These are phyloP conservation scores for Gymnopithys bicolor DNA, from an alignment of 2,797 vertebrate genomes.

Conservation along the genomic window DNA sequence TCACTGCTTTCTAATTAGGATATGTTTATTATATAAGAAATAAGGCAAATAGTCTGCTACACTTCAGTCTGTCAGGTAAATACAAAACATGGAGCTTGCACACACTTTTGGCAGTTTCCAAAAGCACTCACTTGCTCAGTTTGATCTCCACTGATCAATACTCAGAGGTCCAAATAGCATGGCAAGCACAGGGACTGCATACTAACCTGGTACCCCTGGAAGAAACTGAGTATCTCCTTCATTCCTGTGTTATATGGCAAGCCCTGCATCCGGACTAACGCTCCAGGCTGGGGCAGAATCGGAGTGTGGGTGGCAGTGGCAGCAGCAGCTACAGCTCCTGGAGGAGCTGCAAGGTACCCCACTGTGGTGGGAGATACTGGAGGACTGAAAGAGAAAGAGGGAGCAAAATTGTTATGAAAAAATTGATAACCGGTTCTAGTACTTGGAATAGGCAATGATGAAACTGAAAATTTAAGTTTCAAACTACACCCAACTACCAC, in stretches of 20 bases:
- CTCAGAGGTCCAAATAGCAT: fast-evolving
- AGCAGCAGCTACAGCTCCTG: slow-evolving; percentile 86
- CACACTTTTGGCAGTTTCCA: neutral
- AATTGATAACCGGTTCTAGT: neutral
- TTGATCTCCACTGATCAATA: neutral
- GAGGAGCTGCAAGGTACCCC: slow-evolving; percentile 89
- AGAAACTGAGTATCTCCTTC: slow-evolving; percentile 96
- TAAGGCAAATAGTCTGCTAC: neutral
- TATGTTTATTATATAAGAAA: neutral
- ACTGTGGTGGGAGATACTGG: slow-evolving; percentile 94
- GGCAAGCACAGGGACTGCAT: neutral
- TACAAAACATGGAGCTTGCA: neutral
- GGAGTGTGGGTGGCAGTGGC: slow-evolving; percentile 81
- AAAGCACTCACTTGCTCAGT: neutral
- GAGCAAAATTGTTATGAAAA: neutral
- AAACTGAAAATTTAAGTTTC: neutral
- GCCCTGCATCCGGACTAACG: slow-evolving; percentile 93
- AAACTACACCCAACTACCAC: neutral
- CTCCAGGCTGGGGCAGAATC: slow-evolving; percentile 86
- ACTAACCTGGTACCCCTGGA: slow-evolving; percentile 96
- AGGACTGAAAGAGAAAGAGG: slow-evolving; percentile 78
- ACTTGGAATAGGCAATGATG: neutral
- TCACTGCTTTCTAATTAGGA: neutral
- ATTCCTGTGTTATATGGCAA: slow-evolving; percentile 92
- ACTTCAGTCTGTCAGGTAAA: neutral